Percentiles rank a stretch among this genome's conserved stretches.
phyloP scores from a whole-genome alignment of 92 coral and sea anemone genomes.

The Epizoanthus stellaris region DNA sequence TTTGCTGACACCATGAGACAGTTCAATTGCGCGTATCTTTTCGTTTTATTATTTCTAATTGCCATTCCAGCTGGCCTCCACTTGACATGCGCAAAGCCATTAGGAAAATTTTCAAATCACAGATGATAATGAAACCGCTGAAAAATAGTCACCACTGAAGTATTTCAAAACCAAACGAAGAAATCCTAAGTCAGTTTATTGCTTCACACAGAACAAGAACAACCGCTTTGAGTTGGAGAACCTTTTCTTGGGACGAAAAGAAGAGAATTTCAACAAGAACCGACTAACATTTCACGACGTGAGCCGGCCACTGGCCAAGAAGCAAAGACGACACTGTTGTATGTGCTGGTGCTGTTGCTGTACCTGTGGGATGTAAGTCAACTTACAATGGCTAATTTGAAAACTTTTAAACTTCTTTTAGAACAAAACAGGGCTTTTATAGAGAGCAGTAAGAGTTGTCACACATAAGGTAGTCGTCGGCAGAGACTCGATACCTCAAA shows the following conservation, averaged over 20 bases:
- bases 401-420: background rate
- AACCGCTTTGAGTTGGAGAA: slow-evolving; percentile 47
- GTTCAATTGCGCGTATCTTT: background rate
- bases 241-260: slow-evolving; percentile 37
- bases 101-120: slow-evolving; percentile 26
- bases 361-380: slow-evolving; percentile 61
- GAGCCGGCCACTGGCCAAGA: slow-evolving; percentile 56
- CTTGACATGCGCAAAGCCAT: slow-evolving; percentile 37
- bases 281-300: slow-evolving; percentile 39
- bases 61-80: slow-evolving; percentile 4
- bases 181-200: slow-evolving; percentile 4
- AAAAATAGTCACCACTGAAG: background rate
- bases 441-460: too few relatives aligned
- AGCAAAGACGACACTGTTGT: slow-evolving; percentile 75
- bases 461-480: too few relatives aligned
- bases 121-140: slow-evolving; percentile 23
- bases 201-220: slow-evolving; percentile 32
- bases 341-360: slow-evolving; percentile 90
- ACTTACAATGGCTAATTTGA: background rate
- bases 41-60: background rate
- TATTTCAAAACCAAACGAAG: background rate
- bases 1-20: background rate
- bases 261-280: slow-evolving; percentile 31
- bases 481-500: too few relatives aligned
- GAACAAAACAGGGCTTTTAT: background rate